Percentiles rank a stretch among this genome's conserved stretches.
phyloP scores from a whole-genome alignment of 2,113 vertebrate species.

The Anoura caudifer region DNA sequence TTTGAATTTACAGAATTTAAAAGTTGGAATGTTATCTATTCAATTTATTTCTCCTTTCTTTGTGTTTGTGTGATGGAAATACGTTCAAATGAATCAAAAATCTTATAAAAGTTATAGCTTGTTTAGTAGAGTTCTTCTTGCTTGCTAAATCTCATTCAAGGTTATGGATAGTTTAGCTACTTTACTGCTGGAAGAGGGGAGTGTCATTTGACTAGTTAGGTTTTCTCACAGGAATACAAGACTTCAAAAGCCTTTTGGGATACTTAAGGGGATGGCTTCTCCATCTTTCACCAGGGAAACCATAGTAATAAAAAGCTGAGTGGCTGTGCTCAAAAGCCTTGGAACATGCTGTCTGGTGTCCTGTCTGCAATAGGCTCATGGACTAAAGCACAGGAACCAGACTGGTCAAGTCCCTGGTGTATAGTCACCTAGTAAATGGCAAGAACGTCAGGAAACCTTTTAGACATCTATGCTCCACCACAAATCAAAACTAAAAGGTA shows the following conservation, averaged over 20 bases:
- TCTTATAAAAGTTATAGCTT: background rate
- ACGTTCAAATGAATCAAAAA: background rate
- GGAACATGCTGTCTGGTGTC: too few species aligned
- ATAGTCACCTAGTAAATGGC: background rate
- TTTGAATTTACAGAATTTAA: background rate
- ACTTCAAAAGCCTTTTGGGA: background rate
- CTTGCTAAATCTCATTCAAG: background rate
- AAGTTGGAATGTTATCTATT: background rate
- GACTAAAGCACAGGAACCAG: background rate
- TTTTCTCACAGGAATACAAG: background rate
- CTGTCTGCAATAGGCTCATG: background rate
- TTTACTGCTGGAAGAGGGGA: background rate
- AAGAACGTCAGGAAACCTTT: background rate
- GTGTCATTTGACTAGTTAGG: background rate
- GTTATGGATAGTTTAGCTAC: background rate
- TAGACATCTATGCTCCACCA: background rate
- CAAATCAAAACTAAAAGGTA: background rate
- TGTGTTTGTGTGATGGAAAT: background rate
- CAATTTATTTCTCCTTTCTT: background rate
- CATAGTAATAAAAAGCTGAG: background rate
- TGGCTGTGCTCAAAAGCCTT: background rate
- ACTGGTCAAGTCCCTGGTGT: background rate
- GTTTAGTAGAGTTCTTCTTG: background rate
- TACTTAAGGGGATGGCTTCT: background rate
- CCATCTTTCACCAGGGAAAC: background rate